A percentile compares a stretch with the other conserved stretches of the same genome.
Evolutionary conservation across 2,888 invertebrate genomes (phyloP).

Genomic region (Hemaris fuciformis): DNA sequence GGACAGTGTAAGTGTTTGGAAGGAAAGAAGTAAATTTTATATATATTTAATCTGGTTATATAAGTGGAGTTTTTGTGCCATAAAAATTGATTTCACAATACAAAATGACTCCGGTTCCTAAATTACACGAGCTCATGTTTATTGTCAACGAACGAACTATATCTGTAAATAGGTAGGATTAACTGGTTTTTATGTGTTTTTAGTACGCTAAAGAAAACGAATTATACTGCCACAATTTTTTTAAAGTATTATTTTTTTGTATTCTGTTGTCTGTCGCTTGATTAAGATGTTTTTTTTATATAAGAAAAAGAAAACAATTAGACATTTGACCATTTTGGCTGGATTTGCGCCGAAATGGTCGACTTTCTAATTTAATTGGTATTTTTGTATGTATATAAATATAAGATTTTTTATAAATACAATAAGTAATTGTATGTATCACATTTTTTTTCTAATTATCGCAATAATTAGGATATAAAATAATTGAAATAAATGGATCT

Average conservation of each 20-base stretch:
- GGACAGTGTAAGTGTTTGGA: slow-evolving; percentile 68
- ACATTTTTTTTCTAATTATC: slow-evolving; percentile 53
- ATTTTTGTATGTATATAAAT: slow-evolving; percentile 21
- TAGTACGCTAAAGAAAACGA: slow-evolving; percentile 16
- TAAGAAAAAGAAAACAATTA: slow-evolving; percentile 46
- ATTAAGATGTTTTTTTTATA: slow-evolving; percentile 36
- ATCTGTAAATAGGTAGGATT: slow-evolving; percentile 54
- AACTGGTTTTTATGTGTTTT: slow-evolving; percentile 18
- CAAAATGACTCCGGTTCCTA: slow-evolving; percentile 51
- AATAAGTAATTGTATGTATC: slow-evolving; percentile 31
- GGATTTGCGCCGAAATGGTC: slow-evolving; percentile 56
- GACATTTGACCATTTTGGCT: slow-evolving; percentile 71
- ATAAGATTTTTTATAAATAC: slow-evolving; percentile 40
- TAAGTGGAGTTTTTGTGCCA: slow-evolving; percentile 52
- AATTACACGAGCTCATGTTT: slow-evolving; percentile 9
- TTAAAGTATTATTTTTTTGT: slow-evolving; percentile 20
- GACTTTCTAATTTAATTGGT: slow-evolving; percentile 69
- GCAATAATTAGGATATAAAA: slow-evolving; percentile 52
- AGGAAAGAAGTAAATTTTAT: slow-evolving; percentile 10
- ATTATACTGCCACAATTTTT: slow-evolving; percentile 25
- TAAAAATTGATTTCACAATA: slow-evolving; percentile 41
- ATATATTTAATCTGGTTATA: slow-evolving; percentile 27
- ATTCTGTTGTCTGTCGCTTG: slow-evolving; percentile 9
- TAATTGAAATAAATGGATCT: slow-evolving; percentile 68
- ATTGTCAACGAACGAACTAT: slow-evolving; percentile 5